Percentiles rank a stretch among this genome's conserved stretches.
Evolutionary conservation across 2,113 vertebrate genomes (phyloP).

Genomic region (Vireo altiloquus): DNA sequence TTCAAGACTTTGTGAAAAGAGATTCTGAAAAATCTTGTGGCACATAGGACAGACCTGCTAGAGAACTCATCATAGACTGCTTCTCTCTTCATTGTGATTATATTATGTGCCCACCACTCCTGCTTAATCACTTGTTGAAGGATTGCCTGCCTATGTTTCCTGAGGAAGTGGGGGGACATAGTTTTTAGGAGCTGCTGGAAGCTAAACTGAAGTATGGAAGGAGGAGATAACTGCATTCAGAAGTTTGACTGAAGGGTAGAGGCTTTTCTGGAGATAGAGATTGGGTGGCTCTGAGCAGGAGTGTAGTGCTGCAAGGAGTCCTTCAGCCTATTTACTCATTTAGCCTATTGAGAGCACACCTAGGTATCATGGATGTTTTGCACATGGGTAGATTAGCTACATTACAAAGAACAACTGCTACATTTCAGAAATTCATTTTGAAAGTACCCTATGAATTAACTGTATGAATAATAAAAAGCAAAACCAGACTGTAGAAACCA

Average conservation of each 20-base stretch:
- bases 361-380: background rate
- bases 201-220: background rate
- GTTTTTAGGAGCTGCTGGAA: background rate
- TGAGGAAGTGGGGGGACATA: background rate
- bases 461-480: slow-evolving; percentile 14
- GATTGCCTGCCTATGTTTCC: background rate
- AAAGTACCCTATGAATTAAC: slow-evolving; percentile 25
- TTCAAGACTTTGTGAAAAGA: background rate
- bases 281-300: background rate
- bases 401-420: background rate
- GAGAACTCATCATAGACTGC: background rate
- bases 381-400: background rate
- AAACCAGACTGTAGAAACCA: slow-evolving; percentile 31
- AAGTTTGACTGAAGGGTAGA: background rate
- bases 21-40: background rate
- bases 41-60: background rate
- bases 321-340: background rate
- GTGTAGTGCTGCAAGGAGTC: background rate
- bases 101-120: background rate
- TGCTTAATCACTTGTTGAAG: background rate
- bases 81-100: background rate
- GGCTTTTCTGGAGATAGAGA: background rate
- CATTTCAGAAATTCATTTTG: slow-evolving; percentile 25
- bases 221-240: background rate
- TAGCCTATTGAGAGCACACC: background rate